Evolutionary conservation across 2,797 vertebrate genomes (phyloP).

Genomic region (Artibeus jamaicensis): DNA sequence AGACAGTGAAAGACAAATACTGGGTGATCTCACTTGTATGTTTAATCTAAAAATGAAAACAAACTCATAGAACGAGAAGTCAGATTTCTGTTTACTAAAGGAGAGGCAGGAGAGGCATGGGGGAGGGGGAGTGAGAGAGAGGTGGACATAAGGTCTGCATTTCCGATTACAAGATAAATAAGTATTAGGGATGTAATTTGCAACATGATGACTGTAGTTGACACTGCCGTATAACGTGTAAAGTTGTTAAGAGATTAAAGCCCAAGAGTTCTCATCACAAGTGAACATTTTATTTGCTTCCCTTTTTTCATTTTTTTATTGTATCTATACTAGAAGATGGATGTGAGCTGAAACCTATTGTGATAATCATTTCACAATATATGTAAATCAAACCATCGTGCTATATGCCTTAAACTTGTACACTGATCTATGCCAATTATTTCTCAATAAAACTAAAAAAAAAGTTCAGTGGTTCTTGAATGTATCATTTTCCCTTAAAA

Average conservation of each 20-base stretch:
- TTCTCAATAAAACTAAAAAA: background rate
- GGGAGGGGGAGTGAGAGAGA: background rate
- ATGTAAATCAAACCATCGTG: background rate
- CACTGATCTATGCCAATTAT: background rate
- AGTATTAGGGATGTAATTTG: background rate
- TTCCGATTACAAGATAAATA: background rate
- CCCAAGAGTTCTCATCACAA: background rate
- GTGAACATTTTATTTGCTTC: background rate
- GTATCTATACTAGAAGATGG: background rate
- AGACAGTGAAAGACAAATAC: background rate
- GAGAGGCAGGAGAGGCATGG: too few species aligned
- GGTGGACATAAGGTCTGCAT: background rate
- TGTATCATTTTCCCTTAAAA: constrained; percentile 63
- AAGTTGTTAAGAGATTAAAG: background rate
- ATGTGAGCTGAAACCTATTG: background rate
- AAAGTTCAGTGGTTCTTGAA: constrained; percentile 35
- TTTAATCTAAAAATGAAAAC: background rate
- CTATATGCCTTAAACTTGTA: background rate
- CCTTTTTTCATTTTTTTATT: background rate
- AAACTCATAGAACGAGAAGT: background rate
- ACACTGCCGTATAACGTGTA: background rate
- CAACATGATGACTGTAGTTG: background rate
- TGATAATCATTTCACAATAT: background rate
- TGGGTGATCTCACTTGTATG: background rate
- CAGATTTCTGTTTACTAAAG: background rate